Conservation (phyloP, 30 jellyfish, hydroid and myxozoan species). For the Chironex yamaguchii region DNA sequence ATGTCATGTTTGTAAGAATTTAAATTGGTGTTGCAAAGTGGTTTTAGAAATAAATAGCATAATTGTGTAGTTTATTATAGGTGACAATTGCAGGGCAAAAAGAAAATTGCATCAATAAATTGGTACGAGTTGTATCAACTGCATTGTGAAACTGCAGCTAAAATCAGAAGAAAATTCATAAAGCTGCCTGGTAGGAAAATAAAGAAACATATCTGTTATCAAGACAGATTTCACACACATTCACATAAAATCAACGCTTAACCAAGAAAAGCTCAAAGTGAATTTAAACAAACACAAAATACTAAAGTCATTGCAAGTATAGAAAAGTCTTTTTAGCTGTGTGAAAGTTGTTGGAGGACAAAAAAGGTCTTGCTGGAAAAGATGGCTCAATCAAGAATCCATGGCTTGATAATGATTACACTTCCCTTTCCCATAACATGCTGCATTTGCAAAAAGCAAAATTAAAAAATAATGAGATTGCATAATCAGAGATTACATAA, state of each 20-base stretch:
- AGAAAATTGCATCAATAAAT: background rate
- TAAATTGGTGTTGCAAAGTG: background rate
- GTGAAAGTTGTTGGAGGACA: background rate
- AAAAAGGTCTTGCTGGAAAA: background rate
- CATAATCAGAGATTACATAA: background rate
- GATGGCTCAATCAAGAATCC: no score
- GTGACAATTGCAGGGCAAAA: background rate
- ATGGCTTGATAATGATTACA: background rate
- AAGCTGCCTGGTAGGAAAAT: background rate
- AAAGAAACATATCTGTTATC: no score
- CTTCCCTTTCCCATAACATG: background rate
- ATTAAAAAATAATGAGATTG: no score
- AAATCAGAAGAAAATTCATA: background rate
- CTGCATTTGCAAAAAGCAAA: background rate
- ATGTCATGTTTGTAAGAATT: background rate
- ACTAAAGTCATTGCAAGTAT: no score
- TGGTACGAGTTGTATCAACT: background rate
- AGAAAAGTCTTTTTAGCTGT: background rate
- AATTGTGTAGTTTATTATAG: background rate
- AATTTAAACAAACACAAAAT: background rate
- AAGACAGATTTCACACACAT: no score
- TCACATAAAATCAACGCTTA: background rate
- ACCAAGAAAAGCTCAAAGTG: background rate
- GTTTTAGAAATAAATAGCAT: background rate
- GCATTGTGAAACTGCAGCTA: background rate